phyloP scores from a whole-genome alignment of 2,797 vertebrate genomes.

The Siniperca obscura region DNA sequence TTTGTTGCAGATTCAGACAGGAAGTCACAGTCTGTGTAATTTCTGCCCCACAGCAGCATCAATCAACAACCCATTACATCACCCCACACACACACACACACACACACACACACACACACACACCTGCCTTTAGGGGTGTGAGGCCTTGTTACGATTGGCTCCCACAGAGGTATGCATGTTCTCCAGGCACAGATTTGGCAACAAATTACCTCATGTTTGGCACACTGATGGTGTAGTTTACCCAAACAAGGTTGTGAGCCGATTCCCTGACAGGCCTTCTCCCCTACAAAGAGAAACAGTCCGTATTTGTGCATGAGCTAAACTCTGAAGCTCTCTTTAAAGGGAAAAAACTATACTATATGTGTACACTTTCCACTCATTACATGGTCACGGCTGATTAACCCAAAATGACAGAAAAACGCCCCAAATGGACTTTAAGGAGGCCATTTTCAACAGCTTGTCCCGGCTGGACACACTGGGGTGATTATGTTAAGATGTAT shows the following conservation, averaged over 20 bases:
- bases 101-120: conserved; percentile 32
- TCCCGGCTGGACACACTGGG: conserved; percentile 30
- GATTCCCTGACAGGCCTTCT: conserved; percentile 52
- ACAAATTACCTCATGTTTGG: conserved; percentile 82
- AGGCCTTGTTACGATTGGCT: conserved; percentile 36
- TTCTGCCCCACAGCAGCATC: conserved; percentile 62
- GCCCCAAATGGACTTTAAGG: conserved; percentile 31
- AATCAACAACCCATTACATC: conserved; percentile 71
- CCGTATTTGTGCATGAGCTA: conserved; percentile 75
- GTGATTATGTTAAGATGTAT: conserved; percentile 35
- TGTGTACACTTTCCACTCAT: conserved; percentile 71
- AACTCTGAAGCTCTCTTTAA: conserved; percentile 15
- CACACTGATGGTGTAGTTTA: conserved; percentile 68
- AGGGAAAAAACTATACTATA: conserved; percentile 43
- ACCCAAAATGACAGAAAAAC: conserved; percentile 51
- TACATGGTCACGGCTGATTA: conserved; percentile 63
- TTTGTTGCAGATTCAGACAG: conserved; percentile 72
- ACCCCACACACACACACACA: conserved; percentile 37
- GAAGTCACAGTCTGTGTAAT: conserved; percentile 69
- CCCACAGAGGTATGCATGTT: conserved; percentile 71
- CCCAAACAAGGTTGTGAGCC: conserved; percentile 77
- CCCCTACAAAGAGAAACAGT: conserved; percentile 58
- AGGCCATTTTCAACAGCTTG: conserved; percentile 49
- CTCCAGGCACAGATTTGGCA: conserved; percentile 70
- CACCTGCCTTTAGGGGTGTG: conserved; percentile 34